Conservation (phyloP, 2,797 vertebrate genomes). For the Merluccius polli region DNA sequence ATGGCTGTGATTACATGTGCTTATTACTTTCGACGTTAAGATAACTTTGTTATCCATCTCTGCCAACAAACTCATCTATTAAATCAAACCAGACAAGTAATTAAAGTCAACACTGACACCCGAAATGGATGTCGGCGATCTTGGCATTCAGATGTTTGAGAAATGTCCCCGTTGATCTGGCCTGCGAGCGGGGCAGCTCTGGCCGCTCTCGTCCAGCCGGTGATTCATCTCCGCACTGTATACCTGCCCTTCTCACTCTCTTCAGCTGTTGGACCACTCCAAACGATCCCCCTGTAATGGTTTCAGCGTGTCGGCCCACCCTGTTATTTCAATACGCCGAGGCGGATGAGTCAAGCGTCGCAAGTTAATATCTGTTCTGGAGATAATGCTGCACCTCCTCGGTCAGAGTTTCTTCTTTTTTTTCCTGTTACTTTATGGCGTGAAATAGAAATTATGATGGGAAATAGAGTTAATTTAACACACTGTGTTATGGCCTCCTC, state of each 20-base stretch:
- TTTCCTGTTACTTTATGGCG: constrained; percentile 29
- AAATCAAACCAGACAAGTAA: neutral
- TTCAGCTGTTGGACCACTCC: constrained; percentile 74
- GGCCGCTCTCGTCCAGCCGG: constrained; percentile 40
- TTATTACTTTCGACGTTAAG: neutral
- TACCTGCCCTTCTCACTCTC: constrained; percentile 30
- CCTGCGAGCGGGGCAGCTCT: constrained; percentile 31
- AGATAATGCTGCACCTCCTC: constrained; percentile 22
- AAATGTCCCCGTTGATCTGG: constrained; percentile 16
- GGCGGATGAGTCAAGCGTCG: constrained; percentile 53
- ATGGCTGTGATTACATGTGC: neutral
- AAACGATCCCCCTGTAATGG: constrained; percentile 64
- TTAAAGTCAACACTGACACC: neutral
- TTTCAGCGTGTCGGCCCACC: constrained; percentile 60
- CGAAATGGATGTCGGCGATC: neutral
- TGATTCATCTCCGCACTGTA: constrained; percentile 33
- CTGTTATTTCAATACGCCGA: constrained; percentile 65
- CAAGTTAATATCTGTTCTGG: constrained; percentile 46
- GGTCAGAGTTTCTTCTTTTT: constrained; percentile 12
- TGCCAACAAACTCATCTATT: neutral
- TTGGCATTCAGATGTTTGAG: constrained; percentile 15
- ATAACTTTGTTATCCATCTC: neutral
- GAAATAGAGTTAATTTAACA: constrained; percentile 12
- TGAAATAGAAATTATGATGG: constrained; percentile 8
- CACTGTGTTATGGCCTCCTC: neutral